Base-by-base conservation (phyloP, 2,113 vertebrate species). In the Turdus rufiventris region DNA sequence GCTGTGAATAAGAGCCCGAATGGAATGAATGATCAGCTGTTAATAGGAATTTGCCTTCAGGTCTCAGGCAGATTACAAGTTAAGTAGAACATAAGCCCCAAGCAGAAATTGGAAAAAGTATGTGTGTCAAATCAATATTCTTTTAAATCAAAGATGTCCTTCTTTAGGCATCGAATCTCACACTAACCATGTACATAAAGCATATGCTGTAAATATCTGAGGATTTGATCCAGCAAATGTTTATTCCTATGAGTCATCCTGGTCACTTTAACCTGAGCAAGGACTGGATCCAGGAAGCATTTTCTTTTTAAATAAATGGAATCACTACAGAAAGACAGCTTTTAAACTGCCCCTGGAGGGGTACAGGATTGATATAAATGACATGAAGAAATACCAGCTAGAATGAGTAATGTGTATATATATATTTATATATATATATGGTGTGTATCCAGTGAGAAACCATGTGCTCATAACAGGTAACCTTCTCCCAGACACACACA, bases 151-250 rank as follows among this genome's bases (percentile, higher is more conserved):
- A 76, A 81, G 53, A 67, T 56, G 53, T 48, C 86, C 82, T 93
- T 87, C 70, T 86, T 85, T 56, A 91, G 71, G 42, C 72, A 88
- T 31, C 60, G 80, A 80, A 74, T 89, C 71, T 53, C 90, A 75
- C 16, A 48, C 36, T 54, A 85, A 61, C 28, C 45, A 67, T 6
- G 60, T 40, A 91, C 80, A 92, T 62, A 91, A 90, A 86, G 65
- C 85, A 75, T 33, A 84, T 42, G 92, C 85, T 95, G 89, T 79
- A 96, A 95, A 91, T 85, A 96, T 87, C 88, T 79, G 29, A 74
- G 62, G 85, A 91, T 89, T 95, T 79, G 66, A 96, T 92, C 83
- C 72, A 54, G 75, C 21, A 7, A 91, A 85, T 85, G 72, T 91
- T 94, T 94, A 80, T 79, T 93, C 62, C 68, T 79, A 67, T 93